Conservation (phyloP, 2,797 vertebrate species). For the Aldrovandia affinis region DNA sequence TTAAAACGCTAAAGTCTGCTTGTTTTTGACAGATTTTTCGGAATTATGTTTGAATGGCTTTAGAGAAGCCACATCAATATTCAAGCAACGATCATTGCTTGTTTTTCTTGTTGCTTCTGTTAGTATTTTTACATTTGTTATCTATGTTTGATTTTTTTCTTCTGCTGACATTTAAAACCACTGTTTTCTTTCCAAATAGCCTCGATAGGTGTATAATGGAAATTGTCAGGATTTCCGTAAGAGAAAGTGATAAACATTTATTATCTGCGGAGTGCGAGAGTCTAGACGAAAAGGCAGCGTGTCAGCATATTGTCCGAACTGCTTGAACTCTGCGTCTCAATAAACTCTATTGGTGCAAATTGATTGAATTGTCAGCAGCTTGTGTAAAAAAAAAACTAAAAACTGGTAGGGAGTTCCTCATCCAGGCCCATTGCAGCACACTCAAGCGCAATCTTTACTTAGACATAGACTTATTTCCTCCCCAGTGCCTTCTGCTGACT, state of each 20-base stretch:
- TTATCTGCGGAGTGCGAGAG: constrained; percentile 39
- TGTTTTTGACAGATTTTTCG: constrained; percentile 11
- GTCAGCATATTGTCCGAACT: constrained; percentile 30
- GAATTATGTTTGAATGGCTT: constrained; percentile 23
- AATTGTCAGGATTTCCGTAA: constrained; percentile 61
- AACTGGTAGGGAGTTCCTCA: constrained; percentile 17
- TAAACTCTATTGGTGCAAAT: constrained; percentile 62
- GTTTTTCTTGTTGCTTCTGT: constrained; percentile 60
- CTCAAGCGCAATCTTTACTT: background rate
- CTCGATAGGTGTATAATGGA: constrained; percentile 65
- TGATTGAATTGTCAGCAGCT: constrained; percentile 57
- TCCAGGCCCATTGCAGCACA: constrained; percentile 17
- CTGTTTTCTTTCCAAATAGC: constrained; percentile 54
- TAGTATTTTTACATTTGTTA: constrained; percentile 69
- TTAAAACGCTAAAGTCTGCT: background rate
- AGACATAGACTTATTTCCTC: background rate
- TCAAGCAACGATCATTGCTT: constrained; percentile 41
- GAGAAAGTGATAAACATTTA: constrained; percentile 60
- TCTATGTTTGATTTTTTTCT: constrained; percentile 69
- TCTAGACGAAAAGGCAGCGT: constrained; percentile 27
- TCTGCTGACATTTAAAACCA: constrained; percentile 66
- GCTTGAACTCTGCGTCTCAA: constrained; percentile 51
- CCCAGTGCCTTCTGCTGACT: background rate
- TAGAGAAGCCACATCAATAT: constrained; percentile 26
- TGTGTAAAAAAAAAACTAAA: constrained; percentile 28